Evolutionary conservation across 2,797 vertebrate genomes (phyloP), one percentile per base, ranked within the genome.

Genomic region (Catostomus latipinnis): DNA sequence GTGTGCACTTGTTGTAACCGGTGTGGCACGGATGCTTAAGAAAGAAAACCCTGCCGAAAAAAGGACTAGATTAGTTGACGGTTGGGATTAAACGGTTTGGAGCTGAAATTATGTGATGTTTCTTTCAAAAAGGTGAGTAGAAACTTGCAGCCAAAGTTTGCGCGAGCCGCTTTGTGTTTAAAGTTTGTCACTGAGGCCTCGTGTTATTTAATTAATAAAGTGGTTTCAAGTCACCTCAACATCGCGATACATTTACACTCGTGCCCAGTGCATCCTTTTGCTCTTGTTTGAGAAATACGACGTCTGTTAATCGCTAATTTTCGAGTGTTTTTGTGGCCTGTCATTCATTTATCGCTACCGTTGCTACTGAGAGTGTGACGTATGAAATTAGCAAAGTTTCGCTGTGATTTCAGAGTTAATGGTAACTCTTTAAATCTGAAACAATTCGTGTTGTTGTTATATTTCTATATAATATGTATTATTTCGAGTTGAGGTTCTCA

Each of bases 131-230:
- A 8, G 77, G 77, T 79, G 16, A 79, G 77, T 72, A 34, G 60
- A 57, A 48, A 65, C 22, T 10, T 1, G 8, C 6, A 8, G 11
- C 8, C 6, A 8, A 72, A 65, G 43, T 79, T 57, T 65, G 68
- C 50, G 12, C 14, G 68, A 46, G 54, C 6, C 7, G 63, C 77
- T 66, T 66, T 72, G 77, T 79, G 77, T 79, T 79, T 63, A 56
- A 70, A 52, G 48, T 78, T 62, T 56, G 11, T 52, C 18, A 16
- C n/a, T 22, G 8, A 63, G 69, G 77, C 77, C 77, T 79, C 61
- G 52, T 53, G 66, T 57, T 63, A 12, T 71, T 78, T 43, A 13
- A 56, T 62, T 34, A 1, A 8, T 14, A 6, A 54, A 48, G 49
- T n/a, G 49, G 1, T 56, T 56, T 11, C 12, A 49, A 11, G 8